phyloP scores from a whole-genome alignment of 2,888 invertebrate genomes.

The Ennomos erosarius region DNA sequence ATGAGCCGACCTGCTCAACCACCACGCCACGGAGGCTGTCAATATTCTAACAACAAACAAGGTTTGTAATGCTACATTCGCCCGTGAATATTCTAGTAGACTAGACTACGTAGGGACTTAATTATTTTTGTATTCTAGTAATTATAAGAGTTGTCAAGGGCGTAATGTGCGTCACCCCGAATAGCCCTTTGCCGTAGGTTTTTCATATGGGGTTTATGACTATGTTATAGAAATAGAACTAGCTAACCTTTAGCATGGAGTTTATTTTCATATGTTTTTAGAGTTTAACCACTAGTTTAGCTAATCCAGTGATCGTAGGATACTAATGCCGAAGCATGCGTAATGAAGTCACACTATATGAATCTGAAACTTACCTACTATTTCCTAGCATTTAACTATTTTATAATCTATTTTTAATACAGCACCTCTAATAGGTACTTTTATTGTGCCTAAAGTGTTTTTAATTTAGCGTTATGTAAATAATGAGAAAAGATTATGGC shows the following conservation, averaged over 20 bases:
- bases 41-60: background rate
- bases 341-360: background rate
- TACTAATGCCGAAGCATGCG: conserved; percentile 15
- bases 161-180: conserved; percentile 49
- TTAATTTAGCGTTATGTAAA: too few relatives aligned
- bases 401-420: too few relatives aligned
- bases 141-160: conserved; percentile 57
- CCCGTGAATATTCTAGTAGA: conserved; percentile 32
- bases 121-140: conserved; percentile 46
- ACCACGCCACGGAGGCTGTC: too few relatives aligned
- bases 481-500: too few relatives aligned
- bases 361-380: too few relatives aligned
- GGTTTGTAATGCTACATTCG: conserved; percentile 6
- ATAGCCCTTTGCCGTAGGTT: conserved; percentile 23
- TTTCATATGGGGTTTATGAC: conserved; percentile 19
- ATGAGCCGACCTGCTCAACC: too few relatives aligned
- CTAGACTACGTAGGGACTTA: conserved; percentile 38
- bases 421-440: too few relatives aligned
- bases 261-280: conserved; percentile 25
- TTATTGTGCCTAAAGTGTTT: too few relatives aligned
- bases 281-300: conserved; percentile 28
- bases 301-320: conserved; percentile 13
- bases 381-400: too few relatives aligned
- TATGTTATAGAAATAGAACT: conserved; percentile 4
- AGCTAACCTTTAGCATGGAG: conserved; percentile 26